phyloP scores from a whole-genome alignment of 2,797 vertebrate genomes.

The Halcyon smyrnensis region DNA sequence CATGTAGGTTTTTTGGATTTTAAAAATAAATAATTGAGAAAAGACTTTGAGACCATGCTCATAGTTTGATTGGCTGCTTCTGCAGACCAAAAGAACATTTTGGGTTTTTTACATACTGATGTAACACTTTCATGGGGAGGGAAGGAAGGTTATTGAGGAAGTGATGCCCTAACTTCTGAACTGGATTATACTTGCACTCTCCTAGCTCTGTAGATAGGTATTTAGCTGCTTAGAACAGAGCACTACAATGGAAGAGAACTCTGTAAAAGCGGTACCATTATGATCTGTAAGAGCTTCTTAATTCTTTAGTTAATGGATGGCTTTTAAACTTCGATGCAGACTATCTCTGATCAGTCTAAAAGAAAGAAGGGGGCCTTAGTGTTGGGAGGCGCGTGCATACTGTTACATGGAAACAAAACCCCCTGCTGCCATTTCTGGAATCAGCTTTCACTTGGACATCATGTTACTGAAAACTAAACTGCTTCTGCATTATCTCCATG shows the following conservation, averaged over 20 bases:
- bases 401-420: neutral
- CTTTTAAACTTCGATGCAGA: neutral
- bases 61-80: neutral
- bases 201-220: neutral
- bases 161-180: neutral
- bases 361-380: neutral
- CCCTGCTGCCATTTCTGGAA: neutral
- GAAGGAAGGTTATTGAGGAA: neutral
- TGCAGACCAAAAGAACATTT: neutral
- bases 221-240: neutral
- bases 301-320: neutral
- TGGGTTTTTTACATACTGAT: neutral
- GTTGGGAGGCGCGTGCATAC: fast-evolving
- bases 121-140: neutral
- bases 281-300: neutral
- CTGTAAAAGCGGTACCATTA: neutral
- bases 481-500: neutral
- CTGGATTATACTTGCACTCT: neutral
- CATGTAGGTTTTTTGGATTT: neutral
- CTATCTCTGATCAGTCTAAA: neutral
- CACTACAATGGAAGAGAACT: neutral
- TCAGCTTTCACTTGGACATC: neutral
- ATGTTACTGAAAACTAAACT: neutral
- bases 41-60: neutral
- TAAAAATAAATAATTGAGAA: neutral